Evolutionary conservation across 2,888 invertebrate species (phyloP), one percentile per base, ranked within the genome.

Genomic region (Dryobotodes eremita): DNA sequence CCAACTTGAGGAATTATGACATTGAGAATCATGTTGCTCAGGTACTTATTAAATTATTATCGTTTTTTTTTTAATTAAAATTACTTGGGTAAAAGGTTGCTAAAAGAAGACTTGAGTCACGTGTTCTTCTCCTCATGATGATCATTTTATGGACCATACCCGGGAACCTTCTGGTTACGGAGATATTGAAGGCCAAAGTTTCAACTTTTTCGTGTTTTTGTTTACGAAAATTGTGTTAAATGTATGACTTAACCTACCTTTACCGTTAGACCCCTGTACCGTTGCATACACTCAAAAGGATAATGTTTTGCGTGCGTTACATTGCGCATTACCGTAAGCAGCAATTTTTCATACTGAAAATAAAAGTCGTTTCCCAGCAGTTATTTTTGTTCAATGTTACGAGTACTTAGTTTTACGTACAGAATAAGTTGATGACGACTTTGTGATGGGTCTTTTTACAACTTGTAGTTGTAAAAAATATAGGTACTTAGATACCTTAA

Each of bases 1-100:
- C 92, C 0, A 84, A 90, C n/a, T 88, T 86, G 65, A 92, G 95
- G 75, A 96, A 95, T 77, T 91, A 88, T 15, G 84, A 90, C 0
- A 59, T 96, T 15, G 95, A 96, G 80, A 87, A 80, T 2, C 90
- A 83, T 62, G 62, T 94, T 8, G 61, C 80, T 64, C 77, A 85
- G 85, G 86, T 85, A 31, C 8, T 20, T 62, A 77, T 3, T 23
- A 26, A 13, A 62, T 20, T 13, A 26, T 23, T 48, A 31, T n/a
- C 5, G 7, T 48, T 42, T n/a, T 42, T 20, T 53, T 20, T 53
- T 10, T 8, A 62, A n/a, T n/a, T 64, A 23, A 13, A 64, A 36
- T 13, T 36, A 23, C 11, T 3, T 13, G 7, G 23, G 15, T 64
- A 8, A 46, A n/a, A 26, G 7, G 20, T 7, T 13, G 13, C 7